A percentile compares a stretch with the other conserved stretches of the same genome.
Conservation (phyloP, 2,888 invertebrate genomes). For the Embidobia sp. region DNA sequence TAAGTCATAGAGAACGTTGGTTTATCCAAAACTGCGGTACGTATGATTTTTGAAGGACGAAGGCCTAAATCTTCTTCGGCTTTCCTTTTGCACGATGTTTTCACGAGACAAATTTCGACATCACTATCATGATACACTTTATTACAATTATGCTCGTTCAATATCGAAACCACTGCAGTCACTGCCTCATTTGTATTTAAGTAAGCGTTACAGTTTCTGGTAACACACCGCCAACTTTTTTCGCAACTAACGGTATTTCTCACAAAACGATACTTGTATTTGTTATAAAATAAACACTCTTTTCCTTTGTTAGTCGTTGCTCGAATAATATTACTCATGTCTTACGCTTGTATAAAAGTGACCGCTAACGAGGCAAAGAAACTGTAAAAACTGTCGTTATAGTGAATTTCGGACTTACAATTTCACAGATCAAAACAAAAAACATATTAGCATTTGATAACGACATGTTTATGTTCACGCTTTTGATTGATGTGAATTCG, state of each 20-base stretch:
- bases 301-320: too few species aligned
- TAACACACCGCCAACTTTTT: background rate
- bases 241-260: background rate
- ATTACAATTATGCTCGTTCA: background rate
- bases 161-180: background rate
- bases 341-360: too few species aligned
- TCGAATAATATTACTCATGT: too few species aligned
- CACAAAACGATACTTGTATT: background rate
- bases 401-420: too few species aligned
- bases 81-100: background rate
- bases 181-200: background rate
- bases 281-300: background rate
- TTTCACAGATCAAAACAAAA: too few species aligned
- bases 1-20: background rate
- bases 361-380: too few species aligned
- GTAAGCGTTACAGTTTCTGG: background rate
- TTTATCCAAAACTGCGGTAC: background rate
- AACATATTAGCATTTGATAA: too few species aligned
- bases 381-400: too few species aligned
- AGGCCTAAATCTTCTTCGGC: background rate
- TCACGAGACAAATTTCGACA: background rate
- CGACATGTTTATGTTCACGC: too few species aligned
- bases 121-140: background rate
- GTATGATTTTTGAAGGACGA: background rate
- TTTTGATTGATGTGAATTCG: too few species aligned